phyloP scores from a whole-genome alignment of 2,888 invertebrate genomes.

The Andrena trimmerana region DNA sequence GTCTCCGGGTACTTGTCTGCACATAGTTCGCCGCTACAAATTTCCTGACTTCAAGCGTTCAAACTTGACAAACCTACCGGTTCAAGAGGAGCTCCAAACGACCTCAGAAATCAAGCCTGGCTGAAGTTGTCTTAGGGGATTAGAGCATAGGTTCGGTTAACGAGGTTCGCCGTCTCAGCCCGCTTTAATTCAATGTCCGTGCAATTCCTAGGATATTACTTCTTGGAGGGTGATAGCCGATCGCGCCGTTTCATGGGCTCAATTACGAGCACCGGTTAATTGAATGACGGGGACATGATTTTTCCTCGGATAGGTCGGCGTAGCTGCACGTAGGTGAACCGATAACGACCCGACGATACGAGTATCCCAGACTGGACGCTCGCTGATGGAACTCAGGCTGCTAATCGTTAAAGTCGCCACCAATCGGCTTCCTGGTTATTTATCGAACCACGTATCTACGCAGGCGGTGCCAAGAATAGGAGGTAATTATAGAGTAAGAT shows the following conservation, averaged over 20 bases:
- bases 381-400: slow-evolving; percentile 42
- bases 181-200: slow-evolving; percentile 36
- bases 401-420: slow-evolving; percentile 57
- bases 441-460: slow-evolving; percentile 60
- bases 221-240: slow-evolving; percentile 3
- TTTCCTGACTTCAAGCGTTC: no score
- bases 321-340: slow-evolving; percentile 64
- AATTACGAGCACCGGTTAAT: slow-evolving; percentile 44
- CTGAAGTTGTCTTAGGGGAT: not conserved
- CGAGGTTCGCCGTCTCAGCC: slow-evolving; percentile 16
- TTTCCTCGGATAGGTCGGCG: slow-evolving; percentile 5
- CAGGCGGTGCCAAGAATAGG: slow-evolving; percentile 36
- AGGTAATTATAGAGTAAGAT: slow-evolving; percentile 61
- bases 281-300: slow-evolving; percentile 36
- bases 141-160: not conserved
- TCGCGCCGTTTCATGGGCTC: not conserved
- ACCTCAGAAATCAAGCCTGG: no score
- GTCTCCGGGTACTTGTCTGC: no score
- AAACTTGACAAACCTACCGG: no score
- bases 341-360: slow-evolving; percentile 43
- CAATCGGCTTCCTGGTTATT: slow-evolving; percentile 63
- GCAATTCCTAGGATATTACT: slow-evolving; percentile 2
- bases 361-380: not conserved
- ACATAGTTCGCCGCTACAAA: no score
- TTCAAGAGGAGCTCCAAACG: no score